phyloP scores from a whole-genome alignment of 1,140 invertebrate genomes.

The Hydropsyche tenuis region DNA sequence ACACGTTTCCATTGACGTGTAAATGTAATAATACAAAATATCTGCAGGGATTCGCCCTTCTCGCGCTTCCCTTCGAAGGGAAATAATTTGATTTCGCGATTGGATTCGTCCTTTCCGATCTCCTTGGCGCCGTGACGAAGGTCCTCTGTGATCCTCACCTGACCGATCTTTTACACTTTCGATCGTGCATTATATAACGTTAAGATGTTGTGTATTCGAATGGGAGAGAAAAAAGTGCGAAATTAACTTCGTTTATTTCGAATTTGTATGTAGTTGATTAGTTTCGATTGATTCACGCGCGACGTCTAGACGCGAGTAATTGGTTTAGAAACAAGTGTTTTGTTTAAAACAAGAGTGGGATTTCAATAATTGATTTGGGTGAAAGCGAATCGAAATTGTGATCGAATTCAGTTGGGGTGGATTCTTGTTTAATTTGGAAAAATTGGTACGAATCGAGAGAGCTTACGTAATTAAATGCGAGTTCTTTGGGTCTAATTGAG shows the following conservation, averaged over 20 bases:
- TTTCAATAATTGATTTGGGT: too few species aligned
- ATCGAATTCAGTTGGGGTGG: too few species aligned
- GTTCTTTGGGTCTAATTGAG: too few species aligned
- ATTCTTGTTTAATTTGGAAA: too few species aligned
- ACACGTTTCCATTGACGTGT: conserved; percentile 38
- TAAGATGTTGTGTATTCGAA: too few species aligned
- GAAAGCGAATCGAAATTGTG: too few species aligned
- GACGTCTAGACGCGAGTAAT: not conserved
- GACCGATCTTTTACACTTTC: not conserved
- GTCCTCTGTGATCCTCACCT: conserved; percentile 15
- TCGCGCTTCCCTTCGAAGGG: conserved; percentile 33
- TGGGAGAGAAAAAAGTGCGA: too few species aligned
- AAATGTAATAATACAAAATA: conserved; percentile 41
- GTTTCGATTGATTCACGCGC: not conserved
- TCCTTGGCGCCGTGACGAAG: conserved; percentile 41
- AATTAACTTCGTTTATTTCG: too few species aligned
- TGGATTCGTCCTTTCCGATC: conserved; percentile 43
- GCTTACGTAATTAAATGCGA: too few species aligned
- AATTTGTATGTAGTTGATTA: not conserved
- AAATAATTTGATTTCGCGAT: conserved; percentile 50
- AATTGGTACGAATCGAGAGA: too few species aligned
- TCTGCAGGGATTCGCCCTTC: conserved; percentile 39
- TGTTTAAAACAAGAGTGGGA: too few species aligned
- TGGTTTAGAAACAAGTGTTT: not conserved
- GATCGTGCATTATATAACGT: too few species aligned